Evolutionary conservation across 2,888 invertebrate genomes (phyloP), one percentile per base, ranked within the genome.

Genomic region (Aricia artaxerxes): DNA sequence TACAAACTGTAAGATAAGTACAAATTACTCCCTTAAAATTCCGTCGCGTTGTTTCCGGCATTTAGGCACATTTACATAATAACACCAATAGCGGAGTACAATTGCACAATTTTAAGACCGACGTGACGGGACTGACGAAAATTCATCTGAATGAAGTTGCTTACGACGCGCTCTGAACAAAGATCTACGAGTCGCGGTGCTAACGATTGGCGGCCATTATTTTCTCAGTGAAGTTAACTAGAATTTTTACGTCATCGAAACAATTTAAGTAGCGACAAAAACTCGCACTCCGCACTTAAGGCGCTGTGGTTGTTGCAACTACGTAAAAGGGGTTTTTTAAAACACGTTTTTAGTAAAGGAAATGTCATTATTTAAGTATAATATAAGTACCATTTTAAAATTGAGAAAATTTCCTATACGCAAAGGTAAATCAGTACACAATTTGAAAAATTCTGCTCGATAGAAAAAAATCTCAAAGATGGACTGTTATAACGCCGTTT

Each of bases 41-140:
- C 81, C 75, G 35, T 79, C 61, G 79, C 78, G 76, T 77, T 81
- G 81, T 82, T 82, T 76, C 77, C 80, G 81, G 80, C 80, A 64
- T 82, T 69, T 69, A 73, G 44, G 49, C 24, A 31, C 80, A 83
- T 82, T 83, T 82, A 82, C 83, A 83, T 83, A 83, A 83, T 82
- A 82, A 82, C 82, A 82, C 81, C 82, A 82, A 83, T 83, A 82
- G 82, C 80, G 82, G 69, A 79, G 79, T 81, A 78, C 81, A 82
- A 83, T 81, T 82, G 81, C 80, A 81, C 80, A 83, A 83, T 82
- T 82, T 81, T 81, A 80, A 81, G 79, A 80, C 80, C 78, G 79
- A 82, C 83, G 83, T 83, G 83, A 83, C 81, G 79, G 76, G 83
- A 83, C 81, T 84, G 53, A 31, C 31, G 16, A 76, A 31, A 76